phyloP scores from a whole-genome alignment of 1,140 invertebrate species.

The Hermetia illucens region DNA sequence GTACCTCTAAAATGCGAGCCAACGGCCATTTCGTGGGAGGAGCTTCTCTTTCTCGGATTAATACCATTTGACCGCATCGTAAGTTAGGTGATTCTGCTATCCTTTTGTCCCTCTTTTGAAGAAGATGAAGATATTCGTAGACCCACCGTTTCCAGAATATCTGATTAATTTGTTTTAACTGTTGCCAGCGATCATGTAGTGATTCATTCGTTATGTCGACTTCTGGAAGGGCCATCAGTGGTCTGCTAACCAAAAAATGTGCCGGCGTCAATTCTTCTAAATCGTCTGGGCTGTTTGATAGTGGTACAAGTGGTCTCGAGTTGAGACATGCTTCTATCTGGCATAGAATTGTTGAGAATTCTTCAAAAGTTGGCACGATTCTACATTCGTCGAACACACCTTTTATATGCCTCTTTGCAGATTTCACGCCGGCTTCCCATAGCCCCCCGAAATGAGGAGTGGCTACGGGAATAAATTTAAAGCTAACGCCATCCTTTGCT shows the following conservation, averaged over 20 bases:
- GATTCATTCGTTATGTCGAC: constrained; percentile 5
- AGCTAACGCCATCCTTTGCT: no score
- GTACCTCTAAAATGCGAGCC: constrained; percentile 9
- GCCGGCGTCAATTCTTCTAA: constrained; percentile 15
- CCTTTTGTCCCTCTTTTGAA: no score
- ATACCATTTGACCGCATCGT: constrained; percentile 15
- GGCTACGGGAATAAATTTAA: no score
- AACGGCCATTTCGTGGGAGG: constrained; percentile 16
- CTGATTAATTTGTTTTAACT: constrained; percentile 1
- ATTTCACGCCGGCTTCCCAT: constrained; percentile 14
- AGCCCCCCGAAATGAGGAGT: no score
- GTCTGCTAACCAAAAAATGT: constrained; percentile 22
- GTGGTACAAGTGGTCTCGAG: constrained; percentile 10
- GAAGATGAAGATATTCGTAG: no score
- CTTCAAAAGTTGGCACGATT: constrained; percentile 10
- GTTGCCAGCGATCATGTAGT: background rate
- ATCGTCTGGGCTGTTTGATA: constrained; percentile 15
- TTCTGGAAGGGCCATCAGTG: constrained; percentile 14
- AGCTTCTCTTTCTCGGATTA: constrained; percentile 12
- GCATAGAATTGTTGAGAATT: constrained; percentile 10
- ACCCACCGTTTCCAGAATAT: constrained; percentile 4
- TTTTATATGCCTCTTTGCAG: constrained; percentile 11
- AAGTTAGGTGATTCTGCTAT: constrained; percentile 3
- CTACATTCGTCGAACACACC: constrained; percentile 10
- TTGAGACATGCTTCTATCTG: constrained; percentile 16